Evolutionary conservation across 2,797 vertebrate species (phyloP).

Genomic region (Cossypha dichroa): DNA sequence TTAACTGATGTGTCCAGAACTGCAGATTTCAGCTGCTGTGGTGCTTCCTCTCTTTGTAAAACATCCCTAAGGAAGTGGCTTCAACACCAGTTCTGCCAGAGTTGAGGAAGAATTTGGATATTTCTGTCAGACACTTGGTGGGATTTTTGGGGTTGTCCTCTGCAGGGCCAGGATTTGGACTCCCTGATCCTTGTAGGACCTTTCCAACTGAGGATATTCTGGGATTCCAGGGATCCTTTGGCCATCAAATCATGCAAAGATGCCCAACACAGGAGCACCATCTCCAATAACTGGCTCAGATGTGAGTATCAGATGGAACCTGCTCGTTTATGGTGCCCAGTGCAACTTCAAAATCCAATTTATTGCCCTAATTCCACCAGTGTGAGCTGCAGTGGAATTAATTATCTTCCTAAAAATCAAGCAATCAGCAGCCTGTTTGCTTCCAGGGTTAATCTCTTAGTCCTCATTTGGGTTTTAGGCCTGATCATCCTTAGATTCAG

Average conservation of each 20-base stretch:
- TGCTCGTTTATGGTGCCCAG: background rate
- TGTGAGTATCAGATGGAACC: background rate
- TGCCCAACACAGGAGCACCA: background rate
- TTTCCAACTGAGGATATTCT: background rate
- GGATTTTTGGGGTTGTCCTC: background rate
- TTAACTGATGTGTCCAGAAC: background rate
- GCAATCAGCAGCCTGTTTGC: background rate
- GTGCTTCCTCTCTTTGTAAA: background rate
- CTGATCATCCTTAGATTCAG: accelerated
- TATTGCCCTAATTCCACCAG: background rate
- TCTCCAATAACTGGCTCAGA: background rate
- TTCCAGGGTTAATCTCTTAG: background rate
- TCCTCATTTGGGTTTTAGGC: background rate
- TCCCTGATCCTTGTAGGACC: accelerated
- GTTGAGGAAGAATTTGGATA: background rate
- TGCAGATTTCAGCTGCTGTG: background rate
- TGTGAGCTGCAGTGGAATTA: background rate
- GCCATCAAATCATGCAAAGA: background rate
- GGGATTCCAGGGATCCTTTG: background rate
- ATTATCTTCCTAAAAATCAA: background rate
- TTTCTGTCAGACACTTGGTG: background rate
- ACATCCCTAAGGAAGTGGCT: background rate
- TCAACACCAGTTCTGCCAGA: background rate
- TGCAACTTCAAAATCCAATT: background rate
- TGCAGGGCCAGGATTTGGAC: background rate